These are phyloP conservation scores for Leistus spinibarbis DNA, from an alignment of 2,888 invertebrate species.

Conservation along the genomic window DNA sequence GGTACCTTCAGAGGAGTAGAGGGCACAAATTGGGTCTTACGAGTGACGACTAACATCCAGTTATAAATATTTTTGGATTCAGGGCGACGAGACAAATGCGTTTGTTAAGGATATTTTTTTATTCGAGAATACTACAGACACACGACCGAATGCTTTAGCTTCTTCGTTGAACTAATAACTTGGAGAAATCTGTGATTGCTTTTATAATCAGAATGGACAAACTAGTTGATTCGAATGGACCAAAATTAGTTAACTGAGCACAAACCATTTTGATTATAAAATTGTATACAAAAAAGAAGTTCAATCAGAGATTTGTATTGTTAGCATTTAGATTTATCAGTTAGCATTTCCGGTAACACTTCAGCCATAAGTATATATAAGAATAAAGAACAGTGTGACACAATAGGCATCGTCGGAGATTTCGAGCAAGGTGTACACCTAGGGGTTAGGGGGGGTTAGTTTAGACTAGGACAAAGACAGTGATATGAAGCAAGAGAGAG, in stretches of 20 bases:
- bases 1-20: too few species aligned
- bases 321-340: slow-evolving; percentile 4
- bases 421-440: not conserved
- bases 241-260: not conserved
- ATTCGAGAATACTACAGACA: too few species aligned
- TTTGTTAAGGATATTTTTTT: too few species aligned
- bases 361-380: not conserved
- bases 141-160: too few species aligned
- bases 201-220: too few species aligned
- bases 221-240: not conserved
- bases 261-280: not conserved
- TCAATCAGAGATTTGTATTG: not conserved
- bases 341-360: slow-evolving; percentile 18
- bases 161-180: too few species aligned
- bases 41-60: too few species aligned
- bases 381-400: not conserved
- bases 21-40: too few species aligned
- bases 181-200: not conserved
- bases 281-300: not conserved
- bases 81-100: too few species aligned
- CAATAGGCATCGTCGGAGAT: slow-evolving; percentile 7
- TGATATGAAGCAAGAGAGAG: slow-evolving; percentile 38
- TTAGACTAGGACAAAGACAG: slow-evolving; percentile 6
- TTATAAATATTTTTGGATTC: too few species aligned
- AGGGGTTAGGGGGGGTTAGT: slow-evolving; percentile 37